These are phyloP conservation scores for Rynchops niger DNA, from an alignment of 2,113 vertebrate species.

Conservation along the genomic window DNA sequence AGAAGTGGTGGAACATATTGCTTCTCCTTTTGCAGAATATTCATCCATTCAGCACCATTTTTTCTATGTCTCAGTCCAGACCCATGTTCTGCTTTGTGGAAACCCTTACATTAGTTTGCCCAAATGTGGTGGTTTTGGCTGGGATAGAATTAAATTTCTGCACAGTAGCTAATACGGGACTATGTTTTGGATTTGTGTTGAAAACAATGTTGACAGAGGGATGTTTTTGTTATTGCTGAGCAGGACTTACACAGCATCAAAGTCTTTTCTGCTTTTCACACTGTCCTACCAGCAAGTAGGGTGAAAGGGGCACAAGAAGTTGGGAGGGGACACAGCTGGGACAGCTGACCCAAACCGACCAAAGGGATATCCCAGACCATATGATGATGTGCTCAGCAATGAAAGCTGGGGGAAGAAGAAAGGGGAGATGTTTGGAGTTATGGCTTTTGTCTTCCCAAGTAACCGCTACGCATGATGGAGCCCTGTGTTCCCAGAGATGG, in stretches of 20 bases:
- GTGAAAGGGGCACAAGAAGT: background rate
- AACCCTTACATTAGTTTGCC: background rate
- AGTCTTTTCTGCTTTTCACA: background rate
- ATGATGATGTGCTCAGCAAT: background rate
- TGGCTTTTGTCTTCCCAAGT: background rate
- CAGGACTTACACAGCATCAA: background rate
- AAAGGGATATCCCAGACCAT: background rate
- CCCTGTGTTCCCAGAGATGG: background rate
- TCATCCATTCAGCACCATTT: background rate
- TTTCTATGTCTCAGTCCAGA: background rate
- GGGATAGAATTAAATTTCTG: background rate
- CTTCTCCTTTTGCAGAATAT: background rate
- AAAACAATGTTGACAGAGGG: background rate
- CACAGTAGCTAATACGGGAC: background rate
- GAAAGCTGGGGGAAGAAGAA: background rate
- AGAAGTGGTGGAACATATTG: background rate
- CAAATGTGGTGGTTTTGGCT: background rate
- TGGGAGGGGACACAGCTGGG: background rate
- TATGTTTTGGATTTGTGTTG: background rate
- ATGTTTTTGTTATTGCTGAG: background rate
- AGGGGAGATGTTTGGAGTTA: rapidly evolving
- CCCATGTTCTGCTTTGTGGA: background rate
- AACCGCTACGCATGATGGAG: rapidly evolving
- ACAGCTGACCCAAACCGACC: background rate
- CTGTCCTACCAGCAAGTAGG: rapidly evolving